phyloP scores from a whole-genome alignment of 2,888 invertebrate species.

The Mythimna loreyi region DNA sequence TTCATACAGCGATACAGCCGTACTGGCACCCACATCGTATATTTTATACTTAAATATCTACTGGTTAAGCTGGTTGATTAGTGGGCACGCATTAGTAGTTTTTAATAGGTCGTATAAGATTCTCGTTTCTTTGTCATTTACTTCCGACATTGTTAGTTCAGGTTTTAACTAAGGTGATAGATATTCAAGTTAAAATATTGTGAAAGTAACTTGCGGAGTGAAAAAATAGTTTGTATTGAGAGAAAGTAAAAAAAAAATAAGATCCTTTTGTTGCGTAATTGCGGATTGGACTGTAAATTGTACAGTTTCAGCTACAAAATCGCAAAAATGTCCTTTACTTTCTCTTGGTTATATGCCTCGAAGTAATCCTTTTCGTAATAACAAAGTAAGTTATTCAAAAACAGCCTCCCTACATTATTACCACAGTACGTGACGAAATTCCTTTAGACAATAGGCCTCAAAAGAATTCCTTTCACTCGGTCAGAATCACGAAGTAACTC shows the following conservation, averaged over 20 bases:
- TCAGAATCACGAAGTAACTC: background rate
- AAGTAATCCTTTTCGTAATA: slow-evolving; percentile 6
- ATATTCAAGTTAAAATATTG: background rate
- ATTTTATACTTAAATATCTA: slow-evolving; percentile 43
- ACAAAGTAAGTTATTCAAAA: background rate
- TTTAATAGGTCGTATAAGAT: slow-evolving; percentile 18
- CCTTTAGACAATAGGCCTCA: background rate
- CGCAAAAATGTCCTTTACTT: background rate
- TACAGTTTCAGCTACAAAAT: background rate
- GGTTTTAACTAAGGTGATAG: background rate
- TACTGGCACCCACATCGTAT: slow-evolving; percentile 56
- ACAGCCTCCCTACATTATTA: slow-evolving; percentile 1
- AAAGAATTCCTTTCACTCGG: background rate
- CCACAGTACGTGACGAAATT: background rate
- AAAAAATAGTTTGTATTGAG: too few relatives aligned
- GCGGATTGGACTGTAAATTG: background rate
- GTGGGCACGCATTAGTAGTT: slow-evolving; percentile 30
- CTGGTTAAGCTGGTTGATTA: slow-evolving; percentile 47
- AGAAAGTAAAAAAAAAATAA: background rate
- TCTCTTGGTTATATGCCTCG: background rate
- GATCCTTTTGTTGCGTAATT: background rate
- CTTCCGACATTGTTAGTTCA: slow-evolving; percentile 2
- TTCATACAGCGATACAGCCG: slow-evolving; percentile 44
- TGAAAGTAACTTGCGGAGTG: background rate
- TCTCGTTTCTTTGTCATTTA: slow-evolving; percentile 17